These are phyloP conservation scores for Drosophila neocordata DNA, from an alignment of 1,140 invertebrate genomes.

Conservation along the genomic window DNA sequence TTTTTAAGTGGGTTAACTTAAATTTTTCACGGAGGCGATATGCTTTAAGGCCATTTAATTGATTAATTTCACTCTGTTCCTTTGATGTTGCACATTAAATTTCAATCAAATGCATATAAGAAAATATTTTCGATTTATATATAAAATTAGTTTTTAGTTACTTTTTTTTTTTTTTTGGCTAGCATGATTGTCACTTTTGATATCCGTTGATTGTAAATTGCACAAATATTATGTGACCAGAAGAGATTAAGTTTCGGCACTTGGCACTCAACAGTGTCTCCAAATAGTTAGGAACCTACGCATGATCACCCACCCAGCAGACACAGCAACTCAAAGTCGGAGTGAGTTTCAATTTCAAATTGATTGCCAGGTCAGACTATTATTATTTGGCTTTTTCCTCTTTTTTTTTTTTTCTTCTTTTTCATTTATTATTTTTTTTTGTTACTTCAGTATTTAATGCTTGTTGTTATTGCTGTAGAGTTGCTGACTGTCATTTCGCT, in stretches of 20 bases:
- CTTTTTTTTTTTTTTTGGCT: too few species aligned
- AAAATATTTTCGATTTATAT: constrained; percentile 21
- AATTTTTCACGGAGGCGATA: constrained; percentile 48
- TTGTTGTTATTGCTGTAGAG: constrained; percentile 38
- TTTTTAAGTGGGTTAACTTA: too few species aligned
- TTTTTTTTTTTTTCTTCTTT: not conserved
- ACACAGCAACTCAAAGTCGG: constrained; percentile 39
- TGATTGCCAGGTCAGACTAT: constrained; percentile 69
- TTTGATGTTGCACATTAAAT: constrained; percentile 64
- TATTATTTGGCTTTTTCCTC: constrained; percentile 63
- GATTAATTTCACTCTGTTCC: constrained; percentile 27
- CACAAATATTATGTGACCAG: constrained; percentile 68
- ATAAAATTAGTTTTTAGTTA: not conserved
- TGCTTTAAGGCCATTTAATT: constrained; percentile 34
- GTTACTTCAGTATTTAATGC: constrained; percentile 46
- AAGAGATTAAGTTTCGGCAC: constrained; percentile 6
- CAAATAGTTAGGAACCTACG: constrained; percentile 52
- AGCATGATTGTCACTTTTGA: constrained; percentile 60
- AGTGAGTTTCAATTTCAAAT: constrained; percentile 75
- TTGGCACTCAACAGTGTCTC: constrained; percentile 17
- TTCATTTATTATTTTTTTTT: constrained; percentile 38
- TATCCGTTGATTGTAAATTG: constrained; percentile 17
- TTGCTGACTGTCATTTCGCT: constrained; percentile 42
- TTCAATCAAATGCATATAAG: constrained; percentile 55
- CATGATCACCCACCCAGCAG: constrained; percentile 41